Conservation (phyloP, 2,888 invertebrate species). For the Oscheius sp. region DNA sequence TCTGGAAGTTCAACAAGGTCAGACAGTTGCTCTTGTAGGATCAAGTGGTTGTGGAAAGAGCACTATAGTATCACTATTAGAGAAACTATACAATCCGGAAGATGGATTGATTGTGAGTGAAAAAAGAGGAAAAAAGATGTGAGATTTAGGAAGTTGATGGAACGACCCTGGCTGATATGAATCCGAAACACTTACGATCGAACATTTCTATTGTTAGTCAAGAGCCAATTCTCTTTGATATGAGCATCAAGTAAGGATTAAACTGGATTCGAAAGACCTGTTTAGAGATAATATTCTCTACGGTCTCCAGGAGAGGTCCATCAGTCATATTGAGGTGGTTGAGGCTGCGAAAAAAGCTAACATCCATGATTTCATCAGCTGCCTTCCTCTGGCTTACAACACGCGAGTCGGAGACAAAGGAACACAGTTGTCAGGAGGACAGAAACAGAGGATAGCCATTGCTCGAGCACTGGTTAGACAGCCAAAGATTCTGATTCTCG, state of each 20-base stretch:
- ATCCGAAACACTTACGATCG: constrained; percentile 68
- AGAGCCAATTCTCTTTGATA: constrained; percentile 72
- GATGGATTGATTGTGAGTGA: constrained; percentile 78
- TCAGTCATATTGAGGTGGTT: constrained; percentile 68
- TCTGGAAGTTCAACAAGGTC: constrained; percentile 14
- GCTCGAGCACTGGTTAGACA: constrained; percentile 72
- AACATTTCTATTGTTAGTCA: constrained; percentile 72
- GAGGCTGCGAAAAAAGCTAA: constrained; percentile 72
- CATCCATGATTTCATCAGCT: constrained; percentile 72
- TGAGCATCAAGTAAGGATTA: constrained; percentile 68
- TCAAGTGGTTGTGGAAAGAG: constrained; percentile 72
- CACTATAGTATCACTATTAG: constrained; percentile 73
- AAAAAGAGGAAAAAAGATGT: no score
- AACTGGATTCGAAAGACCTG: background rate
- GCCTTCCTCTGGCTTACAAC: constrained; percentile 71
- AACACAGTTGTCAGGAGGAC: constrained; percentile 72
- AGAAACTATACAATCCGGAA: constrained; percentile 84
- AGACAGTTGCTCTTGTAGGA: constrained; percentile 71
- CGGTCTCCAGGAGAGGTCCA: constrained; percentile 55
- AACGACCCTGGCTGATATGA: constrained; percentile 61
- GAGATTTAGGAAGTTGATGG: constrained; percentile 70
- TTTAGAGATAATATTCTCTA: constrained; percentile 62
- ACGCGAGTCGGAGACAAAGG: constrained; percentile 72
- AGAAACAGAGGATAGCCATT: constrained; percentile 73
- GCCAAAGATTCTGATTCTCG: constrained; percentile 71